Evolutionary conservation across 2,797 vertebrate genomes (phyloP).

Genomic region (Xiphophorus birchmanni): DNA sequence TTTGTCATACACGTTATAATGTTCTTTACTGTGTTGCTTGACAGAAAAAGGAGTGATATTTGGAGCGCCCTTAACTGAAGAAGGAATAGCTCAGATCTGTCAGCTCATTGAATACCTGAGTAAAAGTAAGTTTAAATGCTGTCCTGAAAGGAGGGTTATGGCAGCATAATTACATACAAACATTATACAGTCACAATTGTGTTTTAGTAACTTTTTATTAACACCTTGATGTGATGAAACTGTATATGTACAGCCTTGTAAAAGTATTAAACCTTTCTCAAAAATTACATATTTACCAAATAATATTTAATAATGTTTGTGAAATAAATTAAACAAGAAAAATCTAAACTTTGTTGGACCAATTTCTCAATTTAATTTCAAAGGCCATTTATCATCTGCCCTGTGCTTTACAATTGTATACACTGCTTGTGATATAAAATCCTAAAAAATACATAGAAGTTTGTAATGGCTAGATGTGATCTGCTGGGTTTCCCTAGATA

Average conservation of each 20-base stretch:
- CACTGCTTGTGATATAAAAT: background rate
- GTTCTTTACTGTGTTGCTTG: background rate
- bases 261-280: background rate
- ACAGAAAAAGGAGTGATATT: conserved; percentile 95
- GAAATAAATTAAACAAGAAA: background rate
- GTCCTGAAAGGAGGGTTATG: background rate
- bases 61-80: conserved; percentile 93
- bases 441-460: background rate
- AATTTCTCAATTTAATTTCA: background rate
- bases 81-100: conserved; percentile 96
- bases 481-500: too few species aligned
- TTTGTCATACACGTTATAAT: background rate
- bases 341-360: background rate
- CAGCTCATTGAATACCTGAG: conserved; percentile 96
- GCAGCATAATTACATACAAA: background rate
- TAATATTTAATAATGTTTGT: background rate
- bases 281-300: background rate
- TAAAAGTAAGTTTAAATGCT: conserved; percentile 87
- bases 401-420: background rate
- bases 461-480: background rate
- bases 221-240: background rate
- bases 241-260: background rate
- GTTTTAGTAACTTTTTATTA: background rate
- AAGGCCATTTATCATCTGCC: background rate
- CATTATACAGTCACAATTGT: background rate